phyloP scores from a whole-genome alignment of 1,140 invertebrate species.

The Luehdorfia chinensis region DNA sequence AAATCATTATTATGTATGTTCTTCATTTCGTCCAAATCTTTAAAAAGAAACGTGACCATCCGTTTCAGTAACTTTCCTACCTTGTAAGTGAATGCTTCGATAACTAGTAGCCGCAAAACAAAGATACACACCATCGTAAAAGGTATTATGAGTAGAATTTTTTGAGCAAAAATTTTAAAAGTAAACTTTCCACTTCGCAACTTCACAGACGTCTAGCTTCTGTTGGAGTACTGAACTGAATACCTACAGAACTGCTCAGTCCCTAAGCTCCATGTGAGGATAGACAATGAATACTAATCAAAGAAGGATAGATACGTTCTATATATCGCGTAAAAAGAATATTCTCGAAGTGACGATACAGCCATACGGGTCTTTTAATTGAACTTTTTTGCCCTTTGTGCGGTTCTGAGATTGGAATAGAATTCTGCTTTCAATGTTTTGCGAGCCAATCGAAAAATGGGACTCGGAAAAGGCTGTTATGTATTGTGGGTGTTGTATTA shows the following conservation, averaged over 20 bases:
- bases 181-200: slow-evolving; percentile 19
- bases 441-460: too few relatives aligned
- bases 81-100: too few relatives aligned
- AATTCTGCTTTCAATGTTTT: slow-evolving; percentile 5
- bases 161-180: neutral
- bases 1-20: too few relatives aligned
- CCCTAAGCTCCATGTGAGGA: neutral
- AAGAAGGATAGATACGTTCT: slow-evolving; percentile 3
- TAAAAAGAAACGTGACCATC: too few relatives aligned
- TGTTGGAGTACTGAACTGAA: slow-evolving; percentile 14
- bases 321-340: slow-evolving; percentile 3
- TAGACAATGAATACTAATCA: slow-evolving; percentile 12
- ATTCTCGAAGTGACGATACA: slow-evolving; percentile 8
- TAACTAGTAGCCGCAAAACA: too few relatives aligned
- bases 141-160: too few relatives aligned
- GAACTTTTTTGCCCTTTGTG: slow-evolving; percentile 11
- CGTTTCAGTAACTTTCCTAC: too few relatives aligned
- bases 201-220: slow-evolving; percentile 23
- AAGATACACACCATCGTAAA: too few relatives aligned
- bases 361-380: slow-evolving; percentile 10
- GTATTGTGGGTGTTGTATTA: too few relatives aligned
- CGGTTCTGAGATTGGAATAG: slow-evolving; percentile 5
- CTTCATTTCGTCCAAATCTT: too few relatives aligned
- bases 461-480: too few relatives aligned
- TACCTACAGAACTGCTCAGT: neutral